Conservation (phyloP, 2,113 vertebrate species). For the Chrysochloris asiatica region DNA sequence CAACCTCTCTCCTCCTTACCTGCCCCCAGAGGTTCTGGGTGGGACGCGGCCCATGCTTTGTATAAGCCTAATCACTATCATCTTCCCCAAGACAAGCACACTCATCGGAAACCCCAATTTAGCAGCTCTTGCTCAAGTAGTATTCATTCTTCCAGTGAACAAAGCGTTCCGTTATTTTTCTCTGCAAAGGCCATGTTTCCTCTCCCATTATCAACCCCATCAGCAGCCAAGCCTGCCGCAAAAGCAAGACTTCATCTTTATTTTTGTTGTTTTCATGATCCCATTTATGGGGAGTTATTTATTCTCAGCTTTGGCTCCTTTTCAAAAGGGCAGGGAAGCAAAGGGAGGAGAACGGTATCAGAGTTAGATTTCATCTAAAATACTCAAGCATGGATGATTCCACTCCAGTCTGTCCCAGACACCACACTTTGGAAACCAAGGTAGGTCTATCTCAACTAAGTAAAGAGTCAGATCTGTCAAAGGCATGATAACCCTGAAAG, state of each 20-base stretch:
- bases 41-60: not conserved
- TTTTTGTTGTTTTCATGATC: constrained; percentile 4
- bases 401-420: not conserved
- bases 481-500: not conserved
- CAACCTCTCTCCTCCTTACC: not conserved
- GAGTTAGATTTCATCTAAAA: not conserved
- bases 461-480: not conserved
- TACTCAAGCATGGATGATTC: not conserved
- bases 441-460: not conserved
- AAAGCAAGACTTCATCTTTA: constrained; percentile 37
- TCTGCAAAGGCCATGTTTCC: constrained; percentile 35
- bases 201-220: constrained; percentile 68
- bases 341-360: not conserved
- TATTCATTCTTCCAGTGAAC: not conserved
- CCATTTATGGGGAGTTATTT: constrained; percentile 20
- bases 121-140: not conserved
- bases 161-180: constrained; percentile 41
- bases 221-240: not conserved
- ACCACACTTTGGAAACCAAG: not conserved
- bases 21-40: not conserved
- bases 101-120: constrained; percentile 20
- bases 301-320: constrained; percentile 9
- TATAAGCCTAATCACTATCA: constrained; percentile 11
- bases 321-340: constrained; percentile 34
- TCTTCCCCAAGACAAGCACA: not conserved